Evolutionary conservation across 2,888 invertebrate species (phyloP).

Genomic region (Xestia xanthographa): DNA sequence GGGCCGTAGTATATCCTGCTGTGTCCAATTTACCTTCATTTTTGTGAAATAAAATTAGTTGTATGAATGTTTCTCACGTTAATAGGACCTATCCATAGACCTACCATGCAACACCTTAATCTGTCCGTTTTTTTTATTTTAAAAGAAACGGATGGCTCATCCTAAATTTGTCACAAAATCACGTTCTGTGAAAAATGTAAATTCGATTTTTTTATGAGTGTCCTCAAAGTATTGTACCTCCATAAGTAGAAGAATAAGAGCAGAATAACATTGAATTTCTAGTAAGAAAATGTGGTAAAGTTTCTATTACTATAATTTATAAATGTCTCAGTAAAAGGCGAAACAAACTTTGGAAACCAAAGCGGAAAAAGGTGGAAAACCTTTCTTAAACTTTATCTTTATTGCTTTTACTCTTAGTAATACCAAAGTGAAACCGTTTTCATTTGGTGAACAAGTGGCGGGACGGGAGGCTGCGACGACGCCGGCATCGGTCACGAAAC

Average conservation of each 20-base stretch:
- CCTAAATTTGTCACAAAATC: not conserved
- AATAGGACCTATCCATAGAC: not conserved
- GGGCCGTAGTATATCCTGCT: not conserved
- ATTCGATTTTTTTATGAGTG: not conserved
- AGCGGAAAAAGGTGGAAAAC: conserved; percentile 79
- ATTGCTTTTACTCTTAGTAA: conserved; percentile 81
- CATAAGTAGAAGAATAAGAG: not conserved
- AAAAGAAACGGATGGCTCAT: not conserved
- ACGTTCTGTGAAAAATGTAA: not conserved
- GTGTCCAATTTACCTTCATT: not conserved
- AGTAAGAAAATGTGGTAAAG: conserved; percentile 21
- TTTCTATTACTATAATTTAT: conserved; percentile 54
- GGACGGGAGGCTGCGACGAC: conserved; percentile 78
- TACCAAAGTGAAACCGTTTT: conserved; percentile 88
- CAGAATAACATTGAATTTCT: not conserved
- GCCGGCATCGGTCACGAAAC: conserved; percentile 82
- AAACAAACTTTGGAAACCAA: conserved; percentile 74
- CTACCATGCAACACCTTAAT: not conserved
- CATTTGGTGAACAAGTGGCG: conserved; percentile 86
- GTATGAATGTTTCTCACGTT: not conserved
- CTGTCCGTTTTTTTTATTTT: not conserved
- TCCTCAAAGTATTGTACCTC: not conserved
- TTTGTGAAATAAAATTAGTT: not conserved
- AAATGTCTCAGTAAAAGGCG: conserved; percentile 64
- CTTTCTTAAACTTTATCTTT: conserved; percentile 81